Evolutionary conservation across 2,888 invertebrate species (phyloP), one percentile per base, ranked within the genome.

Genomic region (Rhagonycha fulva): DNA sequence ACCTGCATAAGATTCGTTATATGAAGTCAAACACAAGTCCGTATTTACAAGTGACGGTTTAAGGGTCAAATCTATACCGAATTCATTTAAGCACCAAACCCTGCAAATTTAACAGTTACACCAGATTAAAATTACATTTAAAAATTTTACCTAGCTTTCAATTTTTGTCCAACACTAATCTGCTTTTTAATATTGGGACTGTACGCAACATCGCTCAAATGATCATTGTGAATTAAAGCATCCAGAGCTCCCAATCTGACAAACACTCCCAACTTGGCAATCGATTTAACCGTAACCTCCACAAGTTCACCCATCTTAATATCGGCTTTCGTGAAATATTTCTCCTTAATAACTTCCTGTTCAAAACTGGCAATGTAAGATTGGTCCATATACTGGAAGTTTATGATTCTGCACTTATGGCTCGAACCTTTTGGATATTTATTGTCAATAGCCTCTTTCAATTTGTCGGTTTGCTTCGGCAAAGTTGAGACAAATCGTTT

Each of bases 321-420:
- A 83, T 92, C 91, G 0, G 85, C 82, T 32, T 89, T 77, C 1
- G 87, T 87, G 84, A 93, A 93, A 84, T 90, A 87, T 80, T 89
- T 89, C 84, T 93, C 91, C 28, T 88, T 85, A 1, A 95, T 82
- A 3, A 92, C 78, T 0, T 86, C 82, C 1, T 89, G 86, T 84
- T 93, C 90, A 86, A 93, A 92, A 2, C 92, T 90, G 82, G 95
- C 93, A 9, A 93, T 89, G 86, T 93, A 95, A 30, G 91, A 83
- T 78, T 90, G 90, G 83, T 94, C 93, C 66, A 93, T 89, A 26
- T 90, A 86, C 85, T 93, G 91, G 87, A 93, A 95, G 73, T 91
- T 89, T 0, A 94, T 84, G 0, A 95, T 87, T 24, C 94, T 90
- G 26, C 89, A 89, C 30, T 84, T 84, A 77, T 89, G 88, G 24